These are phyloP conservation scores for Cephus spinipes DNA, from an alignment of 2,888 invertebrate species.

Conservation along the genomic window DNA sequence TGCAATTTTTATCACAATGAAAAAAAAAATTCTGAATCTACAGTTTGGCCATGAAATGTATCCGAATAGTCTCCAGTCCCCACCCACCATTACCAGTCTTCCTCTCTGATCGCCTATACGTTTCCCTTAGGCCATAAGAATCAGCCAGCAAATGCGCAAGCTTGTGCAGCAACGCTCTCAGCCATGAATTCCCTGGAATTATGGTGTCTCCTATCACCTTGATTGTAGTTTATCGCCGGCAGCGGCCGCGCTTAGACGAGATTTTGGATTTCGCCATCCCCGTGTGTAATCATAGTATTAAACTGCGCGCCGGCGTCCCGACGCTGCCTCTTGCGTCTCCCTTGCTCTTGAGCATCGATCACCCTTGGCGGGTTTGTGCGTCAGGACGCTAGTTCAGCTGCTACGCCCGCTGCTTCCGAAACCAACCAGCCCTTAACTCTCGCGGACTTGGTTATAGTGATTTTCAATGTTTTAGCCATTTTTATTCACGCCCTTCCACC, in stretches of 20 bases:
- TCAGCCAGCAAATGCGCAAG: not conserved
- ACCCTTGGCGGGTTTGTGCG: slow-evolving; percentile 36
- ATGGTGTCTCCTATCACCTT: not conserved
- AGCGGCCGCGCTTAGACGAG: not conserved
- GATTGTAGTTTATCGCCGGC: not conserved
- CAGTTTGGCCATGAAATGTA: too few relatives aligned
- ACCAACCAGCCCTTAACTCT: slow-evolving; percentile 2
- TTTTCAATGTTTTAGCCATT: not conserved
- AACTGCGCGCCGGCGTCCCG: slow-evolving; percentile 42
- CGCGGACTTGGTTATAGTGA: not conserved
- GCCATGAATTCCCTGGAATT: not conserved
- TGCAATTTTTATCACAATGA: not conserved
- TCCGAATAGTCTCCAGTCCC: not conserved
- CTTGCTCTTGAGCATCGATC: slow-evolving; percentile 51
- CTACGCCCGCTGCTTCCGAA: slow-evolving; percentile 22
- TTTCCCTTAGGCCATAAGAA: not conserved
- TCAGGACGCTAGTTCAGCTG: slow-evolving; percentile 38
- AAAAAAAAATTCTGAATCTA: not conserved
- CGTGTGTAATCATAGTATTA: slow-evolving; percentile 2
- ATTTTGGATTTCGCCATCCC: slow-evolving; percentile 5
- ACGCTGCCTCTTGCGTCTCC: slow-evolving; percentile 32
- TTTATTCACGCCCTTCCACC: not conserved
- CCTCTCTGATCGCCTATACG: not conserved
- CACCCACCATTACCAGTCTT: not conserved
- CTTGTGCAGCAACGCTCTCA: not conserved